Evolutionary conservation across 2,113 vertebrate species (phyloP).

Genomic region (Neofelis nebulosa): DNA sequence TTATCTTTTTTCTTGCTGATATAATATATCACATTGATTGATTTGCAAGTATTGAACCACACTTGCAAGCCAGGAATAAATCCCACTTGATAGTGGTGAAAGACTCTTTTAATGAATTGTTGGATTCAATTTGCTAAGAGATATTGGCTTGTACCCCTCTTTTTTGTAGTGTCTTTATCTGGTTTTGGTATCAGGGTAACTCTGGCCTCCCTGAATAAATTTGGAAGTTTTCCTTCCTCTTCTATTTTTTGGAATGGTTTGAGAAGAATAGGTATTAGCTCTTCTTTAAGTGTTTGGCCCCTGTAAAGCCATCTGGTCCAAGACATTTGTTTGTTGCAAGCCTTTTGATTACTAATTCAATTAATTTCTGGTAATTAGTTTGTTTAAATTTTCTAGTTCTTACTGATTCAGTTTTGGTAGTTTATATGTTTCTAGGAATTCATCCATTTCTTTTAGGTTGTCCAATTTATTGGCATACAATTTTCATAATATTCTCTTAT

Average conservation of each 20-base stretch:
- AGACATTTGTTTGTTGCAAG: neutral
- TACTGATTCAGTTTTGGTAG: neutral
- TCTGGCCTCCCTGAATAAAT: neutral
- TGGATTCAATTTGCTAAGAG: neutral
- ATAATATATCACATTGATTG: neutral
- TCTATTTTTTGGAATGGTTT: neutral
- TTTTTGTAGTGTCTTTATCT: neutral
- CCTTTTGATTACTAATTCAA: neutral
- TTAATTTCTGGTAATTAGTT: neutral
- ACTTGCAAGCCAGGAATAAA: neutral
- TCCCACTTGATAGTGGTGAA: neutral
- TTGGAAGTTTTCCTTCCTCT: neutral
- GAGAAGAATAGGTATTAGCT: neutral
- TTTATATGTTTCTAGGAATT: neutral
- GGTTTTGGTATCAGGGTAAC: neutral
- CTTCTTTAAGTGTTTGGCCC: neutral
- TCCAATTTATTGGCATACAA: neutral
- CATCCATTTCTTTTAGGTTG: neutral
- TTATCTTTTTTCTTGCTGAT: neutral
- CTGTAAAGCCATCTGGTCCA: neutral
- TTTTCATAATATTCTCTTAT: neutral
- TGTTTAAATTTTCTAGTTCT: neutral
- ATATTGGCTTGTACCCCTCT: neutral
- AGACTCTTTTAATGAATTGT: neutral
- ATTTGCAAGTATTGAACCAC: neutral